phyloP scores from a whole-genome alignment of 2,888 invertebrate species.

The Nyleta sp. region DNA sequence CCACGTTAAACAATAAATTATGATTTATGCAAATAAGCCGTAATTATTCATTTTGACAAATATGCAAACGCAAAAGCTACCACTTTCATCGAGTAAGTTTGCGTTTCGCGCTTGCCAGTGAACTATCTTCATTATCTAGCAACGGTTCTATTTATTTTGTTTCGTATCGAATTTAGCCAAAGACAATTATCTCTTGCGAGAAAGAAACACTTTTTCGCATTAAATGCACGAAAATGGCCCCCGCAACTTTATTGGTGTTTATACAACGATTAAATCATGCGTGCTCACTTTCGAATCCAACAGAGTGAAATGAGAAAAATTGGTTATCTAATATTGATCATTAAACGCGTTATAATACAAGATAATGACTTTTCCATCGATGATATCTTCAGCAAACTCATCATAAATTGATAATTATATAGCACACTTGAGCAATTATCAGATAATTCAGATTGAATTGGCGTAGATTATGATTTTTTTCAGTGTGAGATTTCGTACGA shows the following conservation, averaged over 20 bases:
- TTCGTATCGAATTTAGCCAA: too few relatives aligned
- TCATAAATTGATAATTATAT: constrained; percentile 50
- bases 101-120: background rate
- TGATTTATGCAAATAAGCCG: constrained; percentile 14
- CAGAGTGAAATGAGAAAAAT: constrained; percentile 38
- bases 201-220: too few relatives aligned
- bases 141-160: too few relatives aligned
- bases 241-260: background rate
- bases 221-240: background rate
- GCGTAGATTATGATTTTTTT: constrained; percentile 36
- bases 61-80: background rate
- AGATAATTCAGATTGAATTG: constrained; percentile 33
- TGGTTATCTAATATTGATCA: constrained; percentile 50
- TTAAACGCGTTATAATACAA: constrained; percentile 33
- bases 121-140: too few relatives aligned
- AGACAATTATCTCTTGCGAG: too few relatives aligned
- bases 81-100: constrained; percentile 3
- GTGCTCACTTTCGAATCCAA: background rate
- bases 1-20: constrained; percentile 6
- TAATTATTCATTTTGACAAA: constrained; percentile 10
- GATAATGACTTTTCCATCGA: constrained; percentile 50
- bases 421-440: constrained; percentile 41
- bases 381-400: constrained; percentile 30
- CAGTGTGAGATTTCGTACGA: background rate
- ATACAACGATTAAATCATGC: background rate